These are phyloP conservation scores for Liopterus haemorrhoidalis DNA, from an alignment of 2,888 invertebrate genomes.

Conservation along the genomic window DNA sequence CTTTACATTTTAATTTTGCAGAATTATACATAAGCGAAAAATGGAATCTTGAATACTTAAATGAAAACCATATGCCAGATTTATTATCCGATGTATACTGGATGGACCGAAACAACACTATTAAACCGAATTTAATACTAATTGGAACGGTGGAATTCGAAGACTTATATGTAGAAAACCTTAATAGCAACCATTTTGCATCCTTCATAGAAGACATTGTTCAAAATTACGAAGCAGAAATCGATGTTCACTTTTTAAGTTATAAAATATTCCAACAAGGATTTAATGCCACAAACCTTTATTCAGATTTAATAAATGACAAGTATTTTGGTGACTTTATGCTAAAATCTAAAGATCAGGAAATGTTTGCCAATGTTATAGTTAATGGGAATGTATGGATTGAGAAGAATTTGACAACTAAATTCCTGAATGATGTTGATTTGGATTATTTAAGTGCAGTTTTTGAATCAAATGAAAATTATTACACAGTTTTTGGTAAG, in stretches of 20 bases:
- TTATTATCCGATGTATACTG: no score
- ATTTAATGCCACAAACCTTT: constrained; percentile 40
- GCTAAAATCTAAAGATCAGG: constrained; percentile 41
- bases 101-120: no score
- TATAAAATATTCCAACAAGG: constrained; percentile 40
- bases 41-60: no score
- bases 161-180: constrained; percentile 37
- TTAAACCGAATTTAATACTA: no score
- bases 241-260: constrained; percentile 36
- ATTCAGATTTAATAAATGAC: constrained; percentile 43
- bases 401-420: constrained; percentile 38
- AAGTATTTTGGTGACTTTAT: constrained; percentile 43
- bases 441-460: constrained; percentile 33
- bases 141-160: constrained; percentile 37
- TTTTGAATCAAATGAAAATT: constrained; percentile 28
- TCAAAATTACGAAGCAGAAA: constrained; percentile 40
- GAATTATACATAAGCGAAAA: no score
- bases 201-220: constrained; percentile 44
- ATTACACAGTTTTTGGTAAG: no score
- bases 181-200: constrained; percentile 43
- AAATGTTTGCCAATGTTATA: constrained; percentile 37
- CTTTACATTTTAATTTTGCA: no score
- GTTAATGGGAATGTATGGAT: constrained; percentile 40
- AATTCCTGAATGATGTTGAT: constrained; percentile 38
- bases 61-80: no score